Evolutionary conservation across 2,888 invertebrate species (phyloP), one percentile per base, ranked within the genome.

Genomic region (Tetragonula carbonaria): DNA sequence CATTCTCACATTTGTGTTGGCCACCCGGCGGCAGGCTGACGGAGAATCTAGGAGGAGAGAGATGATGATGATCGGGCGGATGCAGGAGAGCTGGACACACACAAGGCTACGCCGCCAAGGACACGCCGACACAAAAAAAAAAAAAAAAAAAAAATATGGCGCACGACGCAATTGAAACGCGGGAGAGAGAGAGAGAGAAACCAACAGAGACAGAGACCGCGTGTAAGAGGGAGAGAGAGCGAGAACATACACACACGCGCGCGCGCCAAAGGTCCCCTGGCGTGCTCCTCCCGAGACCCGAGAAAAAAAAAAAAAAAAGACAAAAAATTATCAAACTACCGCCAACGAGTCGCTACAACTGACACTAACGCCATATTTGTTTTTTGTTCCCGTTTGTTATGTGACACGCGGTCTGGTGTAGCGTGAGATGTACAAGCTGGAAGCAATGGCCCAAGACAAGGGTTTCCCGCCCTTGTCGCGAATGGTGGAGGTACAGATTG

Each of bases 381-480:
- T 90, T 88, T 96, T 96, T 95, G 96, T 96, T 96, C 96, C 96
- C 95, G 96, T 96, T 93, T 92, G 93, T 93, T 92, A 62, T 62
- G 88, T 92, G 45, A 91, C 90, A 91, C 92, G 91, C 95, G 91
- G 95, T 95, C 95, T 95, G 88, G 87, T 95, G 95, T 97, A 98
- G 98, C 98, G 98, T 96, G 98, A 98, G 96, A 98, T 98, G 95
- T 99, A 98, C 97, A 98, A 98, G 96, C 97, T 99, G 97, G 98
- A 98, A 96, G 99, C 99, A 95, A 98, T 98, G 97, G 99, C 99
- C 96, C 97, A 98, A 97, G 99, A 99, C 96, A 98, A 98, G 96
- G 99, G 99, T 95, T 97, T 97, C 95, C 98, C 98, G 95, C 97
- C 98, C 96, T 97, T 99, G 96, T 98, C 98, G 95, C 97, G 98